Evolutionary conservation across 2,888 invertebrate species (phyloP), one percentile per base, ranked within the genome.

Genomic region (Phasia obesa): DNA sequence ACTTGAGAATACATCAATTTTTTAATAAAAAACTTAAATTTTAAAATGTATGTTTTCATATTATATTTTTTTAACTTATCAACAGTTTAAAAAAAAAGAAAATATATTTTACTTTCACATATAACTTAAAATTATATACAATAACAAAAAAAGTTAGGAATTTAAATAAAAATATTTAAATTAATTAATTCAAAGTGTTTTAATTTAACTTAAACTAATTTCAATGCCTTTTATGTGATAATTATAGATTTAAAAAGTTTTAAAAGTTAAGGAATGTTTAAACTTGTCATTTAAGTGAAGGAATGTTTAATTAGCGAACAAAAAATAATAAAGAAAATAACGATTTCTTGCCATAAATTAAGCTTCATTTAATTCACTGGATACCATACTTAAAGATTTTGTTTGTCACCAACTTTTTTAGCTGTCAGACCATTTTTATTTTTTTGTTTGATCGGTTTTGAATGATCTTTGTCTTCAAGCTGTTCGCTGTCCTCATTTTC

Each of bases 301-400:
- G 79, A 79, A 82, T 82, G 78, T 70, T 65, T 57, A 13, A 19
- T 42, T 11, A 49, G 60, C 21, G 17, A 47, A 69, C 67, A 62
- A 38, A 17, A n/a, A 27, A 53, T 51, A 17, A 35, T 11, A 35
- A 35, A 35, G 9, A n/a, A 35, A 35, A 35, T 3, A 35, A 11
- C 31, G 31, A 31, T 31, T 6, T 31, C 6, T 31, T 31, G 3
- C 9, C 11, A 35, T 35, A 35, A 31, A 35, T 35, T 35, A 35
- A 11, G 84, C 80, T 69, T 85, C 76, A 15, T 67, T 77, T 49
- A 81, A 9, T 70, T 83, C 70, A 67, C 51, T 81, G 27, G 81
- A 69, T 21, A 60, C 44, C 35, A 70, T 51, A 23, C 60, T 64
- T 31, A 65, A 70, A 76, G 44, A 53, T 84, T 78, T 15, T 79